Percentiles rank a stretch among this genome's conserved stretches.
phyloP scores from a whole-genome alignment of 2,113 vertebrate species.

The Galeopterus variegatus region DNA sequence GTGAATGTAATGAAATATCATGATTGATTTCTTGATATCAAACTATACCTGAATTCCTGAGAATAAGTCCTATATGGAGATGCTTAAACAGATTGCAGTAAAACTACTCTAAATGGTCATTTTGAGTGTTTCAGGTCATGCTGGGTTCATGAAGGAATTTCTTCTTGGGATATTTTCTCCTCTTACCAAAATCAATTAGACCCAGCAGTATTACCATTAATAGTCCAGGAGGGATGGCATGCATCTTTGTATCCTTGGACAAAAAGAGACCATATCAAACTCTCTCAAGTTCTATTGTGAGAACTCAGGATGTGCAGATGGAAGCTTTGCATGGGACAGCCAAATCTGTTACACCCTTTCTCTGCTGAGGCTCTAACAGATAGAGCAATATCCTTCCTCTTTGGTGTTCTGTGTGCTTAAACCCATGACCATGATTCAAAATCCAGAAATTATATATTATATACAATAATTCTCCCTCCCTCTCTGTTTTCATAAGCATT shows the following conservation, averaged over 20 bases:
- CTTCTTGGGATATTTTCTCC: background rate
- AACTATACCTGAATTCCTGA: slow-evolving; percentile 26
- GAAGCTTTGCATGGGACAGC: background rate
- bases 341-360: background rate
- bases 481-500: slow-evolving; percentile 22
- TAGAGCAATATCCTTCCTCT: background rate
- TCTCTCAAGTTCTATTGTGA: background rate
- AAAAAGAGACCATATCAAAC: background rate
- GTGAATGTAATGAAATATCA: background rate
- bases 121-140: background rate
- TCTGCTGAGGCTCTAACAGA: background rate
- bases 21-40: background rate
- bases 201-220: background rate
- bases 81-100: background rate
- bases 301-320: background rate
- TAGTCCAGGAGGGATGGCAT: background rate
- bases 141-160: background rate
- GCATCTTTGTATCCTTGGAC: background rate
- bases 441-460: background rate
- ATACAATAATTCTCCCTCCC: background rate
- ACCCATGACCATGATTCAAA: background rate
- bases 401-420: background rate
- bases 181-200: background rate
- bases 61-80: background rate
- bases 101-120: background rate